These are phyloP conservation scores for Anolis apletophallus DNA, from an alignment of 2,797 vertebrate species.

Conservation along the genomic window DNA sequence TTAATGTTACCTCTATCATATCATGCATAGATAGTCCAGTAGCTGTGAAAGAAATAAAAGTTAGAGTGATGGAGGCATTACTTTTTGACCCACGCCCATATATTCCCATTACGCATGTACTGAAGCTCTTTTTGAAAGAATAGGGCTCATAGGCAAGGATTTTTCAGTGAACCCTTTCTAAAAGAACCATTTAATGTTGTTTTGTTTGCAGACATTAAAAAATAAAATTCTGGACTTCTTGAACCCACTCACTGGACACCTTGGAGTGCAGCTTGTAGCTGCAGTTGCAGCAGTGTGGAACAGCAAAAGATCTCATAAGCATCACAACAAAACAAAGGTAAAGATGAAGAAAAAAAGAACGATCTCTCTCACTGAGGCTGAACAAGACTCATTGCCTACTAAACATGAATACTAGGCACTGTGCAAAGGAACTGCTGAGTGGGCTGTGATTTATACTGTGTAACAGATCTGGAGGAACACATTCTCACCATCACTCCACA, in stretches of 20 bases:
- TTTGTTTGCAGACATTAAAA: constrained; percentile 74
- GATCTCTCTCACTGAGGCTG: not conserved
- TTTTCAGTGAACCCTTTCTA: not conserved
- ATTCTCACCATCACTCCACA: not conserved
- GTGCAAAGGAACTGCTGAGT: not conserved
- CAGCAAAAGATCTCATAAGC: constrained; percentile 85
- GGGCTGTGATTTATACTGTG: not conserved
- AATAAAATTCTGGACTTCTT: constrained; percentile 92
- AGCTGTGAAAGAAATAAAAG: too few species aligned
- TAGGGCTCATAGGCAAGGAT: not conserved
- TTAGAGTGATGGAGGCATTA: too few species aligned
- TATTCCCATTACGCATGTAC: not conserved
- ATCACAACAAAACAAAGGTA: constrained; percentile 87
- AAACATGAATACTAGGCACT: not conserved
- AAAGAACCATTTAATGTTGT: not conserved
- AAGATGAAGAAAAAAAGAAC: constrained; percentile 18
- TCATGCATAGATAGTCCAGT: too few species aligned
- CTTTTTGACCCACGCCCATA: too few species aligned
- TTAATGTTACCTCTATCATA: too few species aligned
- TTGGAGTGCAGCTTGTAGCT: constrained; percentile 90
- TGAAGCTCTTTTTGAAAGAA: not conserved
- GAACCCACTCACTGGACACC: constrained; percentile 87
- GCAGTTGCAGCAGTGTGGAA: constrained; percentile 92
- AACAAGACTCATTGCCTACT: not conserved
- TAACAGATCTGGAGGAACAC: not conserved